phyloP scores from a whole-genome alignment of 2,113 vertebrate species.

The Corvus cornix region DNA sequence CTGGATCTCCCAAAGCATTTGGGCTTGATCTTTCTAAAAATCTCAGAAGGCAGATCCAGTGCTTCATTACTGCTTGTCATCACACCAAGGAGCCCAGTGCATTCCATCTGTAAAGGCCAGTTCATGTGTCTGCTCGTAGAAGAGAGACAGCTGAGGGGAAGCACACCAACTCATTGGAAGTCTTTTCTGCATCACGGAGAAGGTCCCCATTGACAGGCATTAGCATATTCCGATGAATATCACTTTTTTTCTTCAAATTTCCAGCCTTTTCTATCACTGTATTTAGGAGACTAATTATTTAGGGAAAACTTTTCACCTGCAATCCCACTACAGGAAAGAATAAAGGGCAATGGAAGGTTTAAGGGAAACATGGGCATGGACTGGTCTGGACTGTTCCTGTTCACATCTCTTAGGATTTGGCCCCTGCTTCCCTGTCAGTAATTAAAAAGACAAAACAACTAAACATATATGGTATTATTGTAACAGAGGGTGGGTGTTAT shows the following conservation, averaged over 20 bases:
- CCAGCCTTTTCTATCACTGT: neutral
- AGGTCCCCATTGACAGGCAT: neutral
- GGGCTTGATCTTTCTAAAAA: neutral
- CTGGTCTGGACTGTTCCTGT: neutral
- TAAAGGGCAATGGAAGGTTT: neutral
- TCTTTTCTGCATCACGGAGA: neutral
- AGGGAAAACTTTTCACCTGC: neutral
- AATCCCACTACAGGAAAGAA: neutral
- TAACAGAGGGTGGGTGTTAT: neutral
- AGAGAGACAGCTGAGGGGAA: neutral
- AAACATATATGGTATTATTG: neutral
- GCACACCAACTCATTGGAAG: neutral
- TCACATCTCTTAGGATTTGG: neutral
- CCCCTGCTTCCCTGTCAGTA: neutral
- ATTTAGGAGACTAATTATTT: neutral
- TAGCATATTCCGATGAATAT: neutral
- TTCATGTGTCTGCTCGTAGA: neutral
- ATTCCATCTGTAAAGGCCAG: neutral
- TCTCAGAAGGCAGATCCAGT: neutral
- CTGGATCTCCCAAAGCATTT: neutral
- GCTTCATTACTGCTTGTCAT: neutral
- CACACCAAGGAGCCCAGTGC: fast-evolving
- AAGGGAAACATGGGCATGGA: neutral
- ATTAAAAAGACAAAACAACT: neutral
- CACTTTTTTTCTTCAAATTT: neutral